Evolutionary conservation across 2,113 vertebrate species (phyloP).

Genomic region (Dicerorhinus sumatrensis): DNA sequence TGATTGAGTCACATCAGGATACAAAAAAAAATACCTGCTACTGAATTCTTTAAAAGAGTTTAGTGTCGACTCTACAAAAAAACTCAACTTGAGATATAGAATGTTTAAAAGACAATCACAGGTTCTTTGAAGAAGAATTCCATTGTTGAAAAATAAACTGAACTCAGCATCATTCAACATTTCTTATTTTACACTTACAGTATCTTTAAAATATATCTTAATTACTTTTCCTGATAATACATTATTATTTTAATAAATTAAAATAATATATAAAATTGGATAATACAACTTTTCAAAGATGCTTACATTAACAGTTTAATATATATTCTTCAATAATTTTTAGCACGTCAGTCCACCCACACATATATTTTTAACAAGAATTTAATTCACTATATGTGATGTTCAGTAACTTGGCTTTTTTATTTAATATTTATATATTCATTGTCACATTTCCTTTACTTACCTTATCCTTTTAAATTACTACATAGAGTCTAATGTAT

Average conservation of each 20-base stretch:
- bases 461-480: background rate
- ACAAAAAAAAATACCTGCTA: no score
- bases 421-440: background rate
- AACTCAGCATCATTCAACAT: background rate
- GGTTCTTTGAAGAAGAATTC: background rate
- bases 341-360: background rate
- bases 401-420: background rate
- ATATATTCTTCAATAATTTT: background rate
- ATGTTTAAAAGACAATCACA: background rate
- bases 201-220: constrained; percentile 3
- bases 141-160: background rate
- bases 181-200: background rate
- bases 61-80: background rate
- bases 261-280: background rate
- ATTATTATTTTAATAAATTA: background rate
- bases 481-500: background rate
- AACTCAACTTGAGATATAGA: background rate
- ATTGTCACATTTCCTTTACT: background rate
- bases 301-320: background rate
- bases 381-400: background rate
- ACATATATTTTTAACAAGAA: background rate
- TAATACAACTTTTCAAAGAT: background rate
- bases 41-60: background rate
- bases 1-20: background rate
- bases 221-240: background rate